A percentile compares a stretch with the other conserved stretches of the same genome.
These are phyloP conservation scores for Cochlearius cochlearius DNA, from an alignment of 2,113 vertebrate species.

Conservation along the genomic window DNA sequence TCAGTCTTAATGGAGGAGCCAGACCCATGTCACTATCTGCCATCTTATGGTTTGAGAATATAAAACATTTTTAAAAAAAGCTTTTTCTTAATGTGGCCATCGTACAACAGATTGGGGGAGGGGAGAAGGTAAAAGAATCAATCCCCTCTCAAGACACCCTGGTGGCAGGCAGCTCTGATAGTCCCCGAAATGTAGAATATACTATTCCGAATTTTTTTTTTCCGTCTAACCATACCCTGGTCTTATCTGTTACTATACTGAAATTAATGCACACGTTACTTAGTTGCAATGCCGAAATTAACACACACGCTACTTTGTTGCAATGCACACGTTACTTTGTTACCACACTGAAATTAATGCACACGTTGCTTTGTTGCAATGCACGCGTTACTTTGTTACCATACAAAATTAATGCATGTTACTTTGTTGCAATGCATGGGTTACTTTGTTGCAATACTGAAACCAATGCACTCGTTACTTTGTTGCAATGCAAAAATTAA, in stretches of 20 bases:
- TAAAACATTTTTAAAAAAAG: not conserved
- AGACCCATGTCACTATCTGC: not conserved
- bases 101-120: not conserved
- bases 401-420: too few relatives aligned
- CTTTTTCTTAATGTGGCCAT: not conserved
- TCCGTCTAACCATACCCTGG: not conserved
- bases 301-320: not conserved
- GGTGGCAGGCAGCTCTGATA: not conserved
- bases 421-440: not conserved
- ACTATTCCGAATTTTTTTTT: fast-evolving
- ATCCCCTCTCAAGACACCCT: not conserved
- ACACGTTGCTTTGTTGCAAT: not conserved
- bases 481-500: not conserved
- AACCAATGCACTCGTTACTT: not conserved
- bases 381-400: not conserved
- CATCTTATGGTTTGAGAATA: not conserved
- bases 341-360: not conserved
- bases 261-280: not conserved
- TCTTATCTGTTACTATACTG: not conserved
- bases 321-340: not conserved
- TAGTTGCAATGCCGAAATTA: not conserved
- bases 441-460: not conserved
- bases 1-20: not conserved
- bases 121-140: too few relatives aligned
- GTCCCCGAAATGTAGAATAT: not conserved